phyloP scores from a whole-genome alignment of 2,888 invertebrate species.

The Prosapia bicincta region DNA sequence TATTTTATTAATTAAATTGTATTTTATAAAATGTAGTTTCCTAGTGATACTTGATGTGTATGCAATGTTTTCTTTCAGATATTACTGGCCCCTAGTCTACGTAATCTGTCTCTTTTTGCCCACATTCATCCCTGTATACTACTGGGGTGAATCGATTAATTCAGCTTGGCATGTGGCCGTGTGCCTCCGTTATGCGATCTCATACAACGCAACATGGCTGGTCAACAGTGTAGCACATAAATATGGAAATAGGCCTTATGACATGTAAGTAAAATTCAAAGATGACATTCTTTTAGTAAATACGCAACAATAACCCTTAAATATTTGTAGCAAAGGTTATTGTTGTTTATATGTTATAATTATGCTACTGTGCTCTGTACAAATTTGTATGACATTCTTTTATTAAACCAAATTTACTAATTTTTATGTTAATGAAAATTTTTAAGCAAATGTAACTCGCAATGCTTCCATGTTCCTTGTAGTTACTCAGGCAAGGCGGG shows the following conservation, averaged over 20 bases:
- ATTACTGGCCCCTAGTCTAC: constrained; percentile 52
- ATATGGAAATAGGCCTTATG: constrained; percentile 49
- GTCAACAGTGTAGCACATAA: constrained; percentile 62
- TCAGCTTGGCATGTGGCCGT: constrained; percentile 44
- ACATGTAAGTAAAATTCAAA: constrained; percentile 45
- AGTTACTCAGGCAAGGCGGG: too few relatives aligned
- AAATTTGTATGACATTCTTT: too few relatives aligned
- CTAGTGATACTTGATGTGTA: neutral
- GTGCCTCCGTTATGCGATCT: constrained; percentile 52
- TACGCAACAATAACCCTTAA: too few relatives aligned
- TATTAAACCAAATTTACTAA: too few relatives aligned
- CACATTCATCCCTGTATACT: constrained; percentile 52
- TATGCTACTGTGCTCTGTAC: too few relatives aligned
- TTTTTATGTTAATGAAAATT: too few relatives aligned
- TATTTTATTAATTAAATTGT: neutral
- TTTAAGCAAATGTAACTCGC: too few relatives aligned
- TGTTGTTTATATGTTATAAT: too few relatives aligned
- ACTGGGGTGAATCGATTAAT: constrained; percentile 54
- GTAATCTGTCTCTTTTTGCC: constrained; percentile 55
- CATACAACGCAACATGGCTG: constrained; percentile 59
- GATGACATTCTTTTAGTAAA: too few relatives aligned
- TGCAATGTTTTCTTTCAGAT: constrained; percentile 43
- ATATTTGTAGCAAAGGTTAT: too few relatives aligned
- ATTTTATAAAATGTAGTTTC: neutral
- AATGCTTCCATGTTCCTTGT: too few relatives aligned